phyloP scores from a whole-genome alignment of 2,888 invertebrate species.

The Antheraea assamensis region DNA sequence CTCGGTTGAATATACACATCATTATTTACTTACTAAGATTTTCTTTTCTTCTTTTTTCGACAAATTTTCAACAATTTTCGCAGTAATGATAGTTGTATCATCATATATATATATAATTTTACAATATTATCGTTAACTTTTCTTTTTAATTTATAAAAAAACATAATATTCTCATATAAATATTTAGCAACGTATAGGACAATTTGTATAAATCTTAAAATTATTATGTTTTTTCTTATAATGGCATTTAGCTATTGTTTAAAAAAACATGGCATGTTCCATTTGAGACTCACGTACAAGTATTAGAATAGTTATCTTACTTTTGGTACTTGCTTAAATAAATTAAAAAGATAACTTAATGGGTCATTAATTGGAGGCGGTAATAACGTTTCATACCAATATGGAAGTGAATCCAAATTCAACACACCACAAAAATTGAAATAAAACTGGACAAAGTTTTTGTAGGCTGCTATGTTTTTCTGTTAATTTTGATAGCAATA shows the following conservation, averaged over 20 bases:
- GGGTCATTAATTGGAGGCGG: too few relatives aligned
- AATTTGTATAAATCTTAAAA: constrained; percentile 43
- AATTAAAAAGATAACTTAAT: too few relatives aligned
- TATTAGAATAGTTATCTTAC: background rate
- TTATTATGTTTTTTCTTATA: constrained; percentile 27
- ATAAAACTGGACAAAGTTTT: too few relatives aligned
- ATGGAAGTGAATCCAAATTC: too few relatives aligned
- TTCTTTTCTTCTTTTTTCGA: constrained; percentile 52
- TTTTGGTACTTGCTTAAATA: too few relatives aligned
- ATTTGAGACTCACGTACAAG: background rate
- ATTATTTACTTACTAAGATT: constrained; percentile 28
- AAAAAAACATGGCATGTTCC: background rate
- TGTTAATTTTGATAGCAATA: too few relatives aligned
- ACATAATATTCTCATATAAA: constrained; percentile 25
- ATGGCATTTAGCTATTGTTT: constrained; percentile 13
- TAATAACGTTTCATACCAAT: too few relatives aligned
- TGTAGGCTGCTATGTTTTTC: too few relatives aligned
- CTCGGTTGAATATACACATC: constrained; percentile 36
- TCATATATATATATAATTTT: constrained; percentile 34
- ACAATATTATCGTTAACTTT: constrained; percentile 38
- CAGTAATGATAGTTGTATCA: constrained; percentile 40
- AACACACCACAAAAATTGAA: too few relatives aligned
- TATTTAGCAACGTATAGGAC: constrained; percentile 48
- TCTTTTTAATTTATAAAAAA: constrained; percentile 4
- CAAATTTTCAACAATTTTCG: constrained; percentile 56